Base-by-base conservation (phyloP, 2,113 vertebrate genomes). In the Misgurnus anguillicaudatus region DNA sequence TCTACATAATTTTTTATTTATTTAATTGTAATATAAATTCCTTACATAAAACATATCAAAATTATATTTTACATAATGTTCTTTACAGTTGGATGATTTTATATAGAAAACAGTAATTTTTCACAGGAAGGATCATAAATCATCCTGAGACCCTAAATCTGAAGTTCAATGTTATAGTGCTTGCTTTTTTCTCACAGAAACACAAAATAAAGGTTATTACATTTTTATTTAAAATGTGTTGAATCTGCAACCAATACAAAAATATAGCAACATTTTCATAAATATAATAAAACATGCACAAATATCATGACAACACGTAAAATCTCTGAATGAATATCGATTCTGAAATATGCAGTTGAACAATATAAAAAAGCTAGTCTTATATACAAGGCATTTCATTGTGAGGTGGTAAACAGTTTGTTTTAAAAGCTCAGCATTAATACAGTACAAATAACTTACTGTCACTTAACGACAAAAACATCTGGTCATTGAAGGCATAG, bases 181-280 rank as follows among this genome's bases (percentile, higher is more conserved):
- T 41, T 74, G 80, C 67, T 78, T 73, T 64, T 76, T 45, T 67
- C 45, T 75, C 42, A 77, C 58, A 75, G 4, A 73, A 41, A 53
- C 47, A 75, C 41, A 61, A 53, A 75, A 65, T 17, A 39, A 53
- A 74, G 24, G 48, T 47, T 38, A 39, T 45, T 61, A 62, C 8
- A 73, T 75, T 67, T 72, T 39, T 62, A 76, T 78, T 72, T 65
- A 31, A 64, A 73, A 78, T 80, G 39, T 13, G 48, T 38, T 24
- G 76, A 65, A 72, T 68, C 39, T 57, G 48, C 65, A 81, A 70
- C 53, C 45, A 57, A 79, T 83, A 83, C 82, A 83, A 83, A 83
- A 83, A 83, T 83, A 83, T 60, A 83, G 19, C 47, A 68, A 72
- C 67, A 72, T 65, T 71, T 80, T 21, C 31, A 83, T 80, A 83